phyloP scores from a whole-genome alignment of 2,888 invertebrate species.

The Subacronicta megacephala region DNA sequence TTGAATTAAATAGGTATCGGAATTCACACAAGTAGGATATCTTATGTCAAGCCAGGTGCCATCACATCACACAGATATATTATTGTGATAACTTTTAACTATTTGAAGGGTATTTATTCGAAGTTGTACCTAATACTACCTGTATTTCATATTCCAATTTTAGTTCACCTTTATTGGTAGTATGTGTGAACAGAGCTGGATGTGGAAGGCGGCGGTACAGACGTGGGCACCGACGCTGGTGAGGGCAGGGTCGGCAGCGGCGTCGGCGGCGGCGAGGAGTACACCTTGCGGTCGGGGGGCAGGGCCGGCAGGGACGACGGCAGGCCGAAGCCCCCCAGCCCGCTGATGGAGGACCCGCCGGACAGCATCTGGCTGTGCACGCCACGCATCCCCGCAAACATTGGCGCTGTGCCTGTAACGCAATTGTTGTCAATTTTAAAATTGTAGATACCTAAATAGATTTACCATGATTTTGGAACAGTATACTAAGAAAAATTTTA shows the following conservation, averaged over 20 bases:
- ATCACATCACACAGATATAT: too few relatives aligned
- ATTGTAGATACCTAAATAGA: too few relatives aligned
- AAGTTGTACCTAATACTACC: too few relatives aligned
- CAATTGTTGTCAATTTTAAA: conserved; percentile 21
- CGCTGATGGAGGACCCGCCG: conserved; percentile 73
- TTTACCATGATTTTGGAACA: too few relatives aligned
- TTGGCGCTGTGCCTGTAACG: conserved; percentile 74
- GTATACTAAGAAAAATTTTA: too few relatives aligned
- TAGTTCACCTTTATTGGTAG: conserved; percentile 68
- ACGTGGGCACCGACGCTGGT: conserved; percentile 73
- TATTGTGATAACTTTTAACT: too few relatives aligned
- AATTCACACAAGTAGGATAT: too few relatives aligned
- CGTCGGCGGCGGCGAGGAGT: conserved; percentile 87
- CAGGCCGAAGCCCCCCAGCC: conserved; percentile 78
- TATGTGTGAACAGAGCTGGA: conserved; percentile 80
- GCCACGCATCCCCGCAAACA: conserved; percentile 82
- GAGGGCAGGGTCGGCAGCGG: conserved; percentile 87
- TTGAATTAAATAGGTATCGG: too few relatives aligned
- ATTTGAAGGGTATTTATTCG: too few relatives aligned
- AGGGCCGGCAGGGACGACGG: conserved; percentile 79
- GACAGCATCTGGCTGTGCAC: conserved; percentile 84
- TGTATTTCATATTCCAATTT: too few relatives aligned
- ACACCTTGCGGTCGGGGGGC: conserved; percentile 90
- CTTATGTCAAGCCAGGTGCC: too few relatives aligned
- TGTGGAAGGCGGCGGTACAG: conserved; percentile 79